A percentile compares a stretch with the other conserved stretches of the same genome.
These are phyloP conservation scores for Cardiocondyla obscurior DNA, from an alignment of 1,140 invertebrate species.

Conservation along the genomic window DNA sequence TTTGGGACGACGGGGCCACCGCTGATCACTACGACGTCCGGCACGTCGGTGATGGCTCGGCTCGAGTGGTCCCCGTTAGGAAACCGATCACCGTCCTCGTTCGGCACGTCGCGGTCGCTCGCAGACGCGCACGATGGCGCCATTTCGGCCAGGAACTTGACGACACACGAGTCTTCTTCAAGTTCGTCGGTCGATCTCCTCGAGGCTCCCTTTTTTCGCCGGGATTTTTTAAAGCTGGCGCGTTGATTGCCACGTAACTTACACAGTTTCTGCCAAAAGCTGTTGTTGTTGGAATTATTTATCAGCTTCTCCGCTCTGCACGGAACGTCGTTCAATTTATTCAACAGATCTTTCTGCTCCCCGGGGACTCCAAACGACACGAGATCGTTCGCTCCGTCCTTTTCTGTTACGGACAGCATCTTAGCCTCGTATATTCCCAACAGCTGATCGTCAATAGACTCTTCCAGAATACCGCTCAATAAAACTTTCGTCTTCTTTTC, in stretches of 20 bases:
- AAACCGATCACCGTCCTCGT: slow-evolving; percentile 40
- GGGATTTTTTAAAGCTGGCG: slow-evolving; percentile 12
- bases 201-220: background rate
- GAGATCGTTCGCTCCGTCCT: background rate
- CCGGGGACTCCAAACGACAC: background rate
- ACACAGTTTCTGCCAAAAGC: background rate
- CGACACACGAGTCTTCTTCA: background rate
- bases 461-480: background rate
- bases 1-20: slow-evolving; percentile 74
- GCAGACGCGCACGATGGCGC: slow-evolving; percentile 7
- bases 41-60: slow-evolving; percentile 73
- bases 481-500: background rate
- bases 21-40: slow-evolving; percentile 77
- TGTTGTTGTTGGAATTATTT: background rate
- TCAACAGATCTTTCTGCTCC: background rate
- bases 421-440: background rate
- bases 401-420: background rate
- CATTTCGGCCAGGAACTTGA: slow-evolving; percentile 35
- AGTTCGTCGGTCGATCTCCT: slow-evolving; percentile 34
- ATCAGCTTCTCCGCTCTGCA: background rate
- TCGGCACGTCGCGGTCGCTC: slow-evolving; percentile 30
- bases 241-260: slow-evolving; percentile 10
- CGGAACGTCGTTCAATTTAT: background rate
- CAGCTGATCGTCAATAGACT: background rate
- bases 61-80: slow-evolving; percentile 26